Base-by-base conservation (phyloP, 1,140 invertebrate species). In the Chlorops oryzae region DNA sequence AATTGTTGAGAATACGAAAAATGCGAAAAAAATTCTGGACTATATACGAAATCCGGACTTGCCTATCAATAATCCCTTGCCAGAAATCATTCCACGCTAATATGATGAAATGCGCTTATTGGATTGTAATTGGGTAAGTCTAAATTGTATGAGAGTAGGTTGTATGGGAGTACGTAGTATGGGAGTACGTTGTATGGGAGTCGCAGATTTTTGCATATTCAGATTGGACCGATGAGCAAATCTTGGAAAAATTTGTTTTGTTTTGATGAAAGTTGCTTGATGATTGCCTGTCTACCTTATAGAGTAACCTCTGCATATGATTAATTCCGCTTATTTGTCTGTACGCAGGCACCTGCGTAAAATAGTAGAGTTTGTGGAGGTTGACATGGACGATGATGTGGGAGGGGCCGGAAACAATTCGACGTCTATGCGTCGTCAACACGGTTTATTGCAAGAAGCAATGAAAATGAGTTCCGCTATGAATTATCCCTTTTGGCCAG, bases 401-500 rank as follows among this genome's bases (percentile, higher is more conserved):
- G n/a, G n/a, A n/a, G n/a, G n/a, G n/a, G n/a, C 3, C n/a, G n/a
- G n/a, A 2, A 80, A 79, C 62, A 90, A 88, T 74, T 89, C 87
- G 0, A 81, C 86, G 71, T 90, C 86, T 3, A 79, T 90, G 71
- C 78, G 74, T 25, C 70, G 86, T 56, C 77, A 80, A 51, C 82
- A 81, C 20, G 78, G 75, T 3, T 74, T 81, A 32, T 41, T 70
- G 21, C 72, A 80, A 34, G 69, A 74, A 27, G 75, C 78, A 56
- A 76, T 86, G 6, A 75, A 78, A 61, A n/a, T n/a, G 88, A 87
- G 87, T 5, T 86, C 79, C 64, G 74, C 80, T 0, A 80, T 80
- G 45, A 89, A 87, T 65, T 81, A 79, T 66, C 86, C 86, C 22
- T 91, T 91, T 70, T 87, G 83, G 84, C 87, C 50, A 79, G 87